Evolutionary conservation across 2,797 vertebrate species (phyloP).

Genomic region (Pseudomugil gertrudae): DNA sequence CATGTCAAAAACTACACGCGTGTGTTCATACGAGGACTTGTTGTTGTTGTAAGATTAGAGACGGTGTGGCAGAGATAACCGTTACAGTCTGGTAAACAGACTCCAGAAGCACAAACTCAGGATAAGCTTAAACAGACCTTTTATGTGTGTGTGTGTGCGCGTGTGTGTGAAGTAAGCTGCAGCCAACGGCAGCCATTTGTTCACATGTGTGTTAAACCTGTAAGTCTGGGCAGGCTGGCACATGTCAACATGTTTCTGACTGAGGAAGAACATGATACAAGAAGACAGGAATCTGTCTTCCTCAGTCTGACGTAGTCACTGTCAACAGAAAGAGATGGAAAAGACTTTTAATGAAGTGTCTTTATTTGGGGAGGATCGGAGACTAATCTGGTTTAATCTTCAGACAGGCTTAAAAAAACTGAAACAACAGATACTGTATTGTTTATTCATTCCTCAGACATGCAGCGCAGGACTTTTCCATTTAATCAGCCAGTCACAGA

Average conservation of each 20-base stretch:
- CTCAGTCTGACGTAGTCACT: neutral
- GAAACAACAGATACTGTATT: too few relatives aligned
- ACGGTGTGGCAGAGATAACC: neutral
- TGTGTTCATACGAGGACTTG: slow-evolving; percentile 23
- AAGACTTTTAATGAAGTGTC: neutral
- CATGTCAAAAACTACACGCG: slow-evolving; percentile 17
- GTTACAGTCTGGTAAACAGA: slow-evolving; percentile 29
- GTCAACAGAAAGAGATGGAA: slow-evolving; percentile 10
- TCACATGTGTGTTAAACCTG: slow-evolving; percentile 43
- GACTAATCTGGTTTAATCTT: neutral
- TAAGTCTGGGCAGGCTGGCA: slow-evolving; percentile 49
- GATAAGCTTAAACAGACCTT: slow-evolving; percentile 20
- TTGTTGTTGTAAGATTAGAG: slow-evolving; percentile 35
- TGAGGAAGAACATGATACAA: neutral
- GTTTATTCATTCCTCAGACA: neutral
- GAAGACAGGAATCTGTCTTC: neutral
- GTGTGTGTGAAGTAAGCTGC: neutral
- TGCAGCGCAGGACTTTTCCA: neutral
- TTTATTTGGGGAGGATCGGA: neutral
- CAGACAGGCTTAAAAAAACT: too few relatives aligned
- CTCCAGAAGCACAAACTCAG: slow-evolving; percentile 20
- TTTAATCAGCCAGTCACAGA: neutral
- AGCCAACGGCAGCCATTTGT: slow-evolving; percentile 7
- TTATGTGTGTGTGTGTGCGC: neutral
- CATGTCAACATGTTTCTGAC: slow-evolving; percentile 24